Evolutionary conservation across 2,113 vertebrate genomes (phyloP).

Genomic region (Tangachromis dhanisi): DNA sequence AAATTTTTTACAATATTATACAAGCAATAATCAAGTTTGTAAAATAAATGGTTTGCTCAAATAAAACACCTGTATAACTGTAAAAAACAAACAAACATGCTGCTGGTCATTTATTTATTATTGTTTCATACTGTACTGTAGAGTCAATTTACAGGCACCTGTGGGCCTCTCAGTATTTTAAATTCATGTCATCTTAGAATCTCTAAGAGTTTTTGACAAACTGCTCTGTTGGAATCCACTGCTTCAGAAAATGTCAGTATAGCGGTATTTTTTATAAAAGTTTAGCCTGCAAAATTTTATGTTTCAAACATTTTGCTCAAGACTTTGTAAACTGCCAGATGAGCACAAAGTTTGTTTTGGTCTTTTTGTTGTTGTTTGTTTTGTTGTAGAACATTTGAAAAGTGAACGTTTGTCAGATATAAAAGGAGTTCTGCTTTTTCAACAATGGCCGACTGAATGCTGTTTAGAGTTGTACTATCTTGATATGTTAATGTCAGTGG

Average conservation of each 20-base stretch:
- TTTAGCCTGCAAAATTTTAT: neutral
- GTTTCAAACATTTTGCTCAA: neutral
- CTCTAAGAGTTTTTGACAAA: neutral
- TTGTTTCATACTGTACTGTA: neutral
- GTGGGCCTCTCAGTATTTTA: neutral
- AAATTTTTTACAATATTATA: neutral
- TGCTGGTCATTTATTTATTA: neutral
- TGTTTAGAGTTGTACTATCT: neutral
- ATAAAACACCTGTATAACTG: neutral
- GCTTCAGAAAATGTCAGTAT: neutral
- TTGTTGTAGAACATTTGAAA: neutral
- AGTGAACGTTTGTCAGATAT: neutral
- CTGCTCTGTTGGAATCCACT: neutral
- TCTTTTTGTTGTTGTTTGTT: neutral
- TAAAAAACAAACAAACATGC: neutral
- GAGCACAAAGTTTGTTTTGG: neutral
- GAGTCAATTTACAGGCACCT: neutral
- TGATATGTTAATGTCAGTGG: neutral
- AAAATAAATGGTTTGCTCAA: neutral
- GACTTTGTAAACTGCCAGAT: neutral
- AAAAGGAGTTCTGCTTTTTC: neutral
- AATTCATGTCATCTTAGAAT: neutral
- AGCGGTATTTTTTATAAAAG: neutral
- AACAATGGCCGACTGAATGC: neutral
- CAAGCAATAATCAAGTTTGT: neutral